phyloP scores from a whole-genome alignment of 2,113 vertebrate genomes.

The Papio anubis region DNA sequence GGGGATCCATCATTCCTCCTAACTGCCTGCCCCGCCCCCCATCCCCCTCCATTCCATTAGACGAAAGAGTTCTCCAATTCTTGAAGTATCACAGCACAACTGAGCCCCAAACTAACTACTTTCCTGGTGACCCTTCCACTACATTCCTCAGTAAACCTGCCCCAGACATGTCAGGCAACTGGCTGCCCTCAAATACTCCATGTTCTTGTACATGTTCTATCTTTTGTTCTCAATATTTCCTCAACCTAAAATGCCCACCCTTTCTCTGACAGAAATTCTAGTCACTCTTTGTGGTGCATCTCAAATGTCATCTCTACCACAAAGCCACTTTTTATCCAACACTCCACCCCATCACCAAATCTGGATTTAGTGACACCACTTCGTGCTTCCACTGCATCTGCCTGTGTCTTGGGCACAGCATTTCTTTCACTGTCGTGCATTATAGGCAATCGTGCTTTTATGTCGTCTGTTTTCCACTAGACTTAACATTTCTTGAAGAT shows the following conservation, averaged over 20 bases:
- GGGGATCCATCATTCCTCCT: not conserved
- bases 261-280: conserved; percentile 17
- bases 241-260: not conserved
- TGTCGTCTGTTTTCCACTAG: not conserved
- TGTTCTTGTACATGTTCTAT: not conserved
- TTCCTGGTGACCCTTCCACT: not conserved
- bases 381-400: not conserved
- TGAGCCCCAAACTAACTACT: not conserved
- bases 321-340: not conserved
- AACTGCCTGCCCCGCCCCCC: too few species aligned
- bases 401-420: not conserved
- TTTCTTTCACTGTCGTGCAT: not conserved
- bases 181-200: not conserved
- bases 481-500: conserved; percentile 38
- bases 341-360: not conserved
- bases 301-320: conserved; percentile 1
- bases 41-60: not conserved
- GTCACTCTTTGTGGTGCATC: not conserved
- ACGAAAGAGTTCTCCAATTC: not conserved
- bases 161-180: not conserved
- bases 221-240: not conserved
- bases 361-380: not conserved
- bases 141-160: not conserved
- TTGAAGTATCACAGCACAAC: not conserved
- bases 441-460: not conserved